Evolutionary conservation across 1,140 invertebrate genomes (phyloP).

Genomic region (Augochlora pura): DNA sequence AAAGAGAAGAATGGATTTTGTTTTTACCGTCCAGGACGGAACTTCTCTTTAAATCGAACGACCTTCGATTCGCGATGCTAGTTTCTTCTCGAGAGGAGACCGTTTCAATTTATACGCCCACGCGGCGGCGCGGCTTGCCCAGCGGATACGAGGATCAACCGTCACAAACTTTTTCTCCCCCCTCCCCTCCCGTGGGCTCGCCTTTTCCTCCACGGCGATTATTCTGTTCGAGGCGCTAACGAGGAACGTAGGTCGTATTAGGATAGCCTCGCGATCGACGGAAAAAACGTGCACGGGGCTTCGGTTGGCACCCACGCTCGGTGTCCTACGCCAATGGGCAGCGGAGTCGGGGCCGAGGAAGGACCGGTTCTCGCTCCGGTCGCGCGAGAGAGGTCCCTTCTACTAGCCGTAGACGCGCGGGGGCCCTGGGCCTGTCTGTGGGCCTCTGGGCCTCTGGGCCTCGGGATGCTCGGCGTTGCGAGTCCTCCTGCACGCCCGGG

Average conservation of each 20-base stretch:
- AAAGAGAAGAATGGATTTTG: too few species aligned
- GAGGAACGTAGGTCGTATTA: constrained; percentile 13
- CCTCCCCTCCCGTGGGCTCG: too few species aligned
- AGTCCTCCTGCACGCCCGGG: constrained; percentile 43
- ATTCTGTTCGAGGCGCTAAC: constrained; percentile 29
- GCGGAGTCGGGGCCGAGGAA: constrained; percentile 45
- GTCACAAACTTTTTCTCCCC: neutral
- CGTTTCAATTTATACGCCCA: constrained; percentile 13
- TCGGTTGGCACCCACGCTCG: constrained; percentile 57
- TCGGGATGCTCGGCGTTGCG: neutral
- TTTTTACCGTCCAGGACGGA: too few species aligned
- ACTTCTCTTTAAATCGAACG: neutral
- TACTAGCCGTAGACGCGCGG: constrained; percentile 40
- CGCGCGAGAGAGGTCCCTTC: constrained; percentile 54
- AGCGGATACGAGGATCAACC: neutral
- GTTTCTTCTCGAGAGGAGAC: too few species aligned
- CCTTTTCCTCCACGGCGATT: neutral
- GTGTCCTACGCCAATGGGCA: constrained; percentile 59
- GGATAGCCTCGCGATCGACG: constrained; percentile 7
- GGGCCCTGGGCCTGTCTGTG: constrained; percentile 28
- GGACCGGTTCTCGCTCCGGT: constrained; percentile 66
- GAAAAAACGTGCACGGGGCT: constrained; percentile 23
- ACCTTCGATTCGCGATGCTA: neutral
- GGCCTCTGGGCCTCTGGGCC: too few species aligned
- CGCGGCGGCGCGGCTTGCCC: neutral